A percentile compares a stretch with the other conserved stretches of the same genome.
Evolutionary conservation across 2,797 vertebrate genomes (phyloP).

Genomic region (Hyperoplus lanceolatus): DNA sequence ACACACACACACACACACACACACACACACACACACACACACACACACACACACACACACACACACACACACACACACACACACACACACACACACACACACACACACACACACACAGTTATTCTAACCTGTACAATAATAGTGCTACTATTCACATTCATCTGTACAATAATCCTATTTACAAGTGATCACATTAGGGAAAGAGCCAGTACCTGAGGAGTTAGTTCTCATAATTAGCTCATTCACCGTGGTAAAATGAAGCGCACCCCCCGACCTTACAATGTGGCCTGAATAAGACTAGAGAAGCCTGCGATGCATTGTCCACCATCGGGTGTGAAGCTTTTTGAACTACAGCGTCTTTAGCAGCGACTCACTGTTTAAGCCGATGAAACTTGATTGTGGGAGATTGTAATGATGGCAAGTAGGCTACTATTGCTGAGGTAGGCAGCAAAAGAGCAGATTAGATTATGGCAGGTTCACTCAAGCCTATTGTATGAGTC

Average conservation of each 20-base stretch:
- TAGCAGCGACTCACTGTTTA: conserved; percentile 17
- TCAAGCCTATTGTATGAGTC: conserved; percentile 22
- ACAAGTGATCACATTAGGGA: conserved; percentile 80
- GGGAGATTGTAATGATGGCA: conserved; percentile 7
- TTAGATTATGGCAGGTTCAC: conserved; percentile 15
- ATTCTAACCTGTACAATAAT: conserved; percentile 82
- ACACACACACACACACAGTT: neutral
- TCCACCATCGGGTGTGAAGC: conserved; percentile 21
- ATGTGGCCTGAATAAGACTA: conserved; percentile 45
- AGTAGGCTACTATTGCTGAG: conserved; percentile 47
- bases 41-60: too few species aligned
- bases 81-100: conserved; percentile 42
- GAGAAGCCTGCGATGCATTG: conserved; percentile 28
- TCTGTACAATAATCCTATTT: conserved; percentile 83
- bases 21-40: too few species aligned
- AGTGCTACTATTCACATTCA: conserved; percentile 83
- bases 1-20: too few species aligned
- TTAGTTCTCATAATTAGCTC: conserved; percentile 69
- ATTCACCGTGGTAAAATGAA: conserved; percentile 60
- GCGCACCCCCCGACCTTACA: conserved; percentile 27
- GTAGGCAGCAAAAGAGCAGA: conserved; percentile 60
- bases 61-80: conserved; percentile 27
- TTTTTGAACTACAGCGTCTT: conserved; percentile 24
- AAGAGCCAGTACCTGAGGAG: conserved; percentile 82
- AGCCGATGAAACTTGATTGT: conserved; percentile 23